Conservation (phyloP, 2,113 vertebrate genomes). For the Glaucidium brasilianum region DNA sequence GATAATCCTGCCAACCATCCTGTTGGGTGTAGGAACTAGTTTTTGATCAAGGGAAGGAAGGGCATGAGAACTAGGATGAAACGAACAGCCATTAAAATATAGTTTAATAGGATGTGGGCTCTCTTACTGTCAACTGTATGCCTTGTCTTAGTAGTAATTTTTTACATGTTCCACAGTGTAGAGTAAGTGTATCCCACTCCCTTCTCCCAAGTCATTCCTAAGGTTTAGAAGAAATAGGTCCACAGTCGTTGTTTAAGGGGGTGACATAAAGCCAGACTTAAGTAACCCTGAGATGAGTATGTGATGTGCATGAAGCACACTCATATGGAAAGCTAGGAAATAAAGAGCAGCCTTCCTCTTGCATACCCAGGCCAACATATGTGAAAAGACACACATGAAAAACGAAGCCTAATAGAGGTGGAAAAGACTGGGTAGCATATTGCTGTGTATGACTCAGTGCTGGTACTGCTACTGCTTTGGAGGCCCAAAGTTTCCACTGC, state of each 20-base stretch:
- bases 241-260: background rate
- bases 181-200: background rate
- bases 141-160: background rate
- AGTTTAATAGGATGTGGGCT: accelerated
- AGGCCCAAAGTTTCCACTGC: background rate
- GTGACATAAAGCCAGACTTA: background rate
- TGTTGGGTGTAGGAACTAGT: background rate
- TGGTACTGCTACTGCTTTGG: background rate
- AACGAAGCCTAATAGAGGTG: background rate
- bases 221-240: background rate
- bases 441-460: background rate
- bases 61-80: background rate
- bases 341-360: background rate
- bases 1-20: background rate
- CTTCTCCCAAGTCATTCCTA: background rate
- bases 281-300: accelerated
- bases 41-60: background rate
- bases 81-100: background rate
- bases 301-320: background rate
- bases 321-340: background rate
- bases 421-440: background rate
- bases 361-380: accelerated
- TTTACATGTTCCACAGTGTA: background rate
- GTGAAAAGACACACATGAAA: accelerated
- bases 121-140: background rate